Evolutionary conservation across 2,113 vertebrate species (phyloP), one percentile per base, ranked within the genome.

Genomic region (Sturnus vulgaris): DNA sequence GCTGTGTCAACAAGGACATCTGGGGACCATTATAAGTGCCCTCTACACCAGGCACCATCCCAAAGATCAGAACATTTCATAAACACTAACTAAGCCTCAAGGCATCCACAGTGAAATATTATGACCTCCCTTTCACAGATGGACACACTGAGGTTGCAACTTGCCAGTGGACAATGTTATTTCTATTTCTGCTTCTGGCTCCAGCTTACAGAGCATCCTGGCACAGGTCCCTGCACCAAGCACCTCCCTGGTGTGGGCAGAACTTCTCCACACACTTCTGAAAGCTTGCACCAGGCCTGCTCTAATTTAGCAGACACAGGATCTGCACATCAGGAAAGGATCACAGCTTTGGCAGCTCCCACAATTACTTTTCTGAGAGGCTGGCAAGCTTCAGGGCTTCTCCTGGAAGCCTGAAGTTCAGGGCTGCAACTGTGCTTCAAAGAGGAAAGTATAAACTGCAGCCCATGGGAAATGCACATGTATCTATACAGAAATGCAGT

Each of bases 181-280:
- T 69, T 49, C 55, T 73, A 77, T 72, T 86, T 77, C 60, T 91
- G 83, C 50, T 93, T 53, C 66, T 88, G 40, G 50, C 25, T 61
- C 52, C 42, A 80, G 82, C 52, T 88, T 60, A 35, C 60, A 76
- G 70, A 66, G 35, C 11, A 35, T 49, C 57, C 63, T 72, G 50
- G 61, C 79, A 71, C 33, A 59, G 27, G 14, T 37, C 39, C 64
- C 56, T 40, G 47, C 40, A 75, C 65, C 61, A 22, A 82, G n/a
- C 44, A 33, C 65, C 12, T 52, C 39, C 35, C 39, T 42, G 49
- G 27, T 52, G 24, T 1, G 0, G 30, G 20, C 61, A 81, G 35
- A 25, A 28, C 25, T 77, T 68, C 30, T 82, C 33, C 46, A n/a
- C 33, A 12, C 0, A 0, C 24, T 72, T 47, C 60, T 47, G 37